Evolutionary conservation across 2,888 invertebrate genomes (phyloP).

Genomic region (Cosmia pyralina): DNA sequence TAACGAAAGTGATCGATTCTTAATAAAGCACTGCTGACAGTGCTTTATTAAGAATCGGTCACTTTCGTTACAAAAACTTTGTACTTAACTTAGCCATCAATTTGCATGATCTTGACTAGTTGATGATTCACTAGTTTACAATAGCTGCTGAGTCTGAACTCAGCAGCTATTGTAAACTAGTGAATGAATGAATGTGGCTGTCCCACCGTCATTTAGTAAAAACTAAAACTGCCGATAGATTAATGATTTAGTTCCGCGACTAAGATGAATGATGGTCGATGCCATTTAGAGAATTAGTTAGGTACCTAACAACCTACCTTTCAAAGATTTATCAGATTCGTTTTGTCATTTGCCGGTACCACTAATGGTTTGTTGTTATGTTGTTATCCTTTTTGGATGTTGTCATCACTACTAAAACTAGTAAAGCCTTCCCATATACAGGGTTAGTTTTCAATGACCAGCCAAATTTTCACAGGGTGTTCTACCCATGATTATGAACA

Average conservation of each 20-base stretch:
- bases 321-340: conserved; percentile 4
- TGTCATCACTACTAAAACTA: not conserved
- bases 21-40: not conserved
- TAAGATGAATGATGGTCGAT: conserved; percentile 10
- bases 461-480: too few species aligned
- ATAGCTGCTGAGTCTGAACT: too few species aligned
- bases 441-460: too few species aligned
- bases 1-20: not conserved
- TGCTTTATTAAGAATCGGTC: too few species aligned
- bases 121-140: too few species aligned
- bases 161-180: not conserved
- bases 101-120: too few species aligned
- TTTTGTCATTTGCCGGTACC: not conserved
- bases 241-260: conserved; percentile 14
- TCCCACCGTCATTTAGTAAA: not conserved
- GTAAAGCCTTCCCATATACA: not conserved
- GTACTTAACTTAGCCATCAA: too few species aligned
- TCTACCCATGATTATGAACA: too few species aligned
- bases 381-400: not conserved
- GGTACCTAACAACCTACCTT: not conserved
- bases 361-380: not conserved
- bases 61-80: too few species aligned
- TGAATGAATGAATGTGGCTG: not conserved
- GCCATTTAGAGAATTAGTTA: conserved; percentile 1
- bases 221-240: not conserved